Conservation (phyloP, 2,888 invertebrate genomes). For the Netelia virgata region DNA sequence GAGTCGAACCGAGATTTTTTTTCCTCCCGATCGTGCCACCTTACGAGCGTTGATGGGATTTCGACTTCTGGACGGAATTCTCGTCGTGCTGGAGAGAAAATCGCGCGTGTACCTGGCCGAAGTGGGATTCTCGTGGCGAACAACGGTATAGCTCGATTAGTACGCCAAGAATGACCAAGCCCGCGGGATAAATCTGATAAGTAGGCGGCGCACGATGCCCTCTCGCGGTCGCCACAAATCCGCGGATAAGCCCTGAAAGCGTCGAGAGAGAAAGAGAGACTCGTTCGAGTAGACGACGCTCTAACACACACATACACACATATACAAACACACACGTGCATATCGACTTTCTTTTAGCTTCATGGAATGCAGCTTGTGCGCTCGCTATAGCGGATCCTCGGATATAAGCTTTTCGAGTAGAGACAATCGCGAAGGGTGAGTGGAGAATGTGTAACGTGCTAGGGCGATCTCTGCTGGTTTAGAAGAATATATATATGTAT, state of each 20-base stretch:
- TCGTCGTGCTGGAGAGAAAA: constrained; percentile 29
- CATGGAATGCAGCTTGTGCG: constrained; percentile 78
- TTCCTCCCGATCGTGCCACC: constrained; percentile 16
- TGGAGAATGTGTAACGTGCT: constrained; percentile 40
- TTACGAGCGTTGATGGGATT: constrained; percentile 63
- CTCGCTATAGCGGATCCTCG: constrained; percentile 33
- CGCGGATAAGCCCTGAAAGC: constrained; percentile 81
- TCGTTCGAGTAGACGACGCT: constrained; percentile 71
- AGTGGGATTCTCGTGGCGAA: constrained; percentile 54
- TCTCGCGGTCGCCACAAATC: constrained; percentile 81
- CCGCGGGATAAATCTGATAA: constrained; percentile 82
- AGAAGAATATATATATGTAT: constrained; percentile 37
- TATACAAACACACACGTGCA: too few species aligned
- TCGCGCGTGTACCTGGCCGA: constrained; percentile 47
- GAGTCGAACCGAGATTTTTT: not conserved
- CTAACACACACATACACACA: constrained; percentile 2
- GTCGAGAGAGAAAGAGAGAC: constrained; percentile 54
- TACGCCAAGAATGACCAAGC: constrained; percentile 71
- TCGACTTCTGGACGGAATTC: constrained; percentile 59
- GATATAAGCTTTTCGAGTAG: constrained; percentile 62
- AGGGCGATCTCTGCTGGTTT: constrained; percentile 27
- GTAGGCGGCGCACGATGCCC: constrained; percentile 83
- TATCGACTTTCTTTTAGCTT: constrained; percentile 40
- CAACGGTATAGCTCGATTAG: constrained; percentile 64
- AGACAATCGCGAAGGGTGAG: constrained; percentile 46